These are phyloP conservation scores for Rhinoderma darwinii DNA, from an alignment of 2,113 vertebrate species.

Conservation along the genomic window DNA sequence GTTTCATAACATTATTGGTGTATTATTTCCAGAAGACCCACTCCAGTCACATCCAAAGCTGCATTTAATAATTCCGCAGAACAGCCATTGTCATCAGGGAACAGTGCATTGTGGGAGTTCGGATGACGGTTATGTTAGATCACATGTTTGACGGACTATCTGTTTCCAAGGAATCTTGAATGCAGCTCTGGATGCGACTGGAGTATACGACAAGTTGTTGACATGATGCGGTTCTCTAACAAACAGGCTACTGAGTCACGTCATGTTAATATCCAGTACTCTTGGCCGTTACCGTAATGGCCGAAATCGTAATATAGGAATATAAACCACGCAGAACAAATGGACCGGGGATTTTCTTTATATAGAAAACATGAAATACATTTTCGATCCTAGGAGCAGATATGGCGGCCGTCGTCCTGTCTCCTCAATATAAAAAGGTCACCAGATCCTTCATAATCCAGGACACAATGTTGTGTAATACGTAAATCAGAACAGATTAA, in stretches of 20 bases:
- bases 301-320: too few relatives aligned
- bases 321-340: background rate
- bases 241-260: too few relatives aligned
- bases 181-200: background rate
- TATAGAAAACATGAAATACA: background rate
- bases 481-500: background rate
- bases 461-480: background rate
- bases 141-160: too few relatives aligned
- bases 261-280: too few relatives aligned
- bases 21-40: background rate
- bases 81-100: too few relatives aligned
- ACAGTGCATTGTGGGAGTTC: background rate
- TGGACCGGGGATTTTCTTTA: background rate
- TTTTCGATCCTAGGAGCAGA: background rate
- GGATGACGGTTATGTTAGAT: too few relatives aligned
- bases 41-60: constrained; percentile 11
- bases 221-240: too few relatives aligned
- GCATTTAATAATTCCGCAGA: background rate
- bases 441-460: too few relatives aligned
- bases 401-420: background rate
- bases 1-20: background rate
- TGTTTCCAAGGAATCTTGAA: background rate
- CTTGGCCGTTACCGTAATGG: too few relatives aligned
- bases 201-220: background rate
- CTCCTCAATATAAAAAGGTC: background rate